Evolutionary conservation across 30 jellyfish, hydroid and myxozoan species (phyloP).

Genomic region (Turritopsis rubra): DNA sequence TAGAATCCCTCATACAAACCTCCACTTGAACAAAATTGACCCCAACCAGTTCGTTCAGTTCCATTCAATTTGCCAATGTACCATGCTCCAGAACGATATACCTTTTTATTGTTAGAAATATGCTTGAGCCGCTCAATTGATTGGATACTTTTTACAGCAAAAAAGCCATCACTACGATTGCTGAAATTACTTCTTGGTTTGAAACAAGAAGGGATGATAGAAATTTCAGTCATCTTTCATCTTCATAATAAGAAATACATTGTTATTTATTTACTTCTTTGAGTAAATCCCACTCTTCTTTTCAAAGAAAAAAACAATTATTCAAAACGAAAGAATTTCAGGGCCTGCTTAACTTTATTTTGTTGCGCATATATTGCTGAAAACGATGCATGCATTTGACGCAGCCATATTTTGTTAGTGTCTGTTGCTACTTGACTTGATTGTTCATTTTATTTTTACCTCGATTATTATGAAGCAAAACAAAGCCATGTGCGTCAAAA

Average conservation of each 20-base stretch:
- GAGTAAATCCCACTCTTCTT: not conserved
- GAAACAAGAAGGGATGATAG: not conserved
- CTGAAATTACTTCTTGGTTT: not conserved
- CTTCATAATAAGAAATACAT: not conserved
- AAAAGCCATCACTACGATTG: not conserved
- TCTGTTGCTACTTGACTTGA: not conserved
- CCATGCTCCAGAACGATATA: slow-evolving; percentile 13
- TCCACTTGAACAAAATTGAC: slow-evolving; percentile 24
- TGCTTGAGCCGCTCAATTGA: slow-evolving; percentile 1
- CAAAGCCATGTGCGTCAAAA: not conserved
- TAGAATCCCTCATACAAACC: slow-evolving; percentile 20
- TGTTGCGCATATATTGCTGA: not conserved
- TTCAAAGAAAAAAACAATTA: not conserved
- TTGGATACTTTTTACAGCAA: slow-evolving; percentile 2
- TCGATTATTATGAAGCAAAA: not conserved
- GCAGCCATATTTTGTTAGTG: not conserved
- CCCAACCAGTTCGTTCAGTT: slow-evolving; percentile 26
- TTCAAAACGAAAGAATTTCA: not conserved
- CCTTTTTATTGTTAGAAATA: not conserved
- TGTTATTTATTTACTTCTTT: no score
- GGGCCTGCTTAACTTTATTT: not conserved
- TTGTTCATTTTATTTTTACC: not conserved
- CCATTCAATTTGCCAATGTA: slow-evolving; percentile 16
- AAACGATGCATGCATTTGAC: not conserved
- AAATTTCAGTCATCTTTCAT: slow-evolving; percentile 9